Conservation (phyloP, 2,113 vertebrate species). For the Neofelis nebulosa region DNA sequence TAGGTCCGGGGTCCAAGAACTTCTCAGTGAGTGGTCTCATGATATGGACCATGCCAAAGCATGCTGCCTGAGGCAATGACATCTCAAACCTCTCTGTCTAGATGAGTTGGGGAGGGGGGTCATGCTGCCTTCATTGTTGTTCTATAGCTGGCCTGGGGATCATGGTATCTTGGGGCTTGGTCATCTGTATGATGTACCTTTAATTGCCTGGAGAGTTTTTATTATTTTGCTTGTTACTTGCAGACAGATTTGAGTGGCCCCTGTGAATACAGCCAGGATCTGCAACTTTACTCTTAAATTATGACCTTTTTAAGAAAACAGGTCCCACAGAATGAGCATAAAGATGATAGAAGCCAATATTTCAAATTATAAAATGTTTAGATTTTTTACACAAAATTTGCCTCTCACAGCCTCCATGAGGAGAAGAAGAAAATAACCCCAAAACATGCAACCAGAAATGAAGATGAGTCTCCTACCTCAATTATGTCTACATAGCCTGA, state of each 20-base stretch:
- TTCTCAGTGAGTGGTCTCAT: neutral
- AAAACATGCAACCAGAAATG: neutral
- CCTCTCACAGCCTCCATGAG: neutral
- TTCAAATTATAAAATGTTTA: neutral
- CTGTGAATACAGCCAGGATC: neutral
- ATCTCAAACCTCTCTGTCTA: neutral
- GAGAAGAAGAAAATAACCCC: neutral
- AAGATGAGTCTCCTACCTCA: neutral
- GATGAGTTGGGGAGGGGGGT: too few species aligned
- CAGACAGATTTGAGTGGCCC: neutral
- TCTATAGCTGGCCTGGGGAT: neutral
- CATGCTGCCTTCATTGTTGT: neutral
- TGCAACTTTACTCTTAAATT: neutral
- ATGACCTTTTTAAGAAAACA: neutral
- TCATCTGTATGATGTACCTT: neutral
- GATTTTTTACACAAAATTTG: neutral
- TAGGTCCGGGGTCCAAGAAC: neutral
- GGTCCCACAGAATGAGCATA: neutral
- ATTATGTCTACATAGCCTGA: neutral
- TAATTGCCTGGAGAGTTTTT: neutral
- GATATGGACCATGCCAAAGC: neutral
- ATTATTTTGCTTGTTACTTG: neutral
- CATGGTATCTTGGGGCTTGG: neutral
- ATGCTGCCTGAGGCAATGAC: neutral
- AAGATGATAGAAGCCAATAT: neutral